Percentiles rank a stretch among this genome's conserved stretches.
Evolutionary conservation across 2,113 vertebrate species (phyloP).

Genomic region (Sialia sialis): DNA sequence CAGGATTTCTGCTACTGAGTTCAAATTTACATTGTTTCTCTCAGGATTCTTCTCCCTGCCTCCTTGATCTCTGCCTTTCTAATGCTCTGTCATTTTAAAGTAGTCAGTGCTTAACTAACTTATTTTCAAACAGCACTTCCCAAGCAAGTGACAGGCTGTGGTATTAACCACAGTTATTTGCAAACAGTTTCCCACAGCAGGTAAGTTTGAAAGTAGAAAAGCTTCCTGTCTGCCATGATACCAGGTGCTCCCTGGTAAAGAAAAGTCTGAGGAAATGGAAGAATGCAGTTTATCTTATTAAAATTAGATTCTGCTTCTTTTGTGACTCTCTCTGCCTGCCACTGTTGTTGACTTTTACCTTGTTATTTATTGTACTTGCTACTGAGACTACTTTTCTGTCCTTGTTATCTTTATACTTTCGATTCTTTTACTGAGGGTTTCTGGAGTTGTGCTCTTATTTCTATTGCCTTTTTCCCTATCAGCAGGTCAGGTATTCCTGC

Average conservation of each 20-base stretch:
- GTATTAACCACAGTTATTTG: neutral
- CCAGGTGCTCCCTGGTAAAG: neutral
- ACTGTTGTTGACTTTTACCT: neutral
- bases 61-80: neutral
- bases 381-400: neutral
- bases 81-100: neutral
- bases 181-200: neutral
- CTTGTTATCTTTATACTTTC: neutral
- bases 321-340: neutral
- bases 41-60: neutral
- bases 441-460: neutral
- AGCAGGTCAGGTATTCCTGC: neutral
- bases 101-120: neutral
- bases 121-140: neutral
- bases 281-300: neutral
- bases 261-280: slow-evolving; percentile 7
- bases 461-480: neutral
- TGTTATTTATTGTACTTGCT: neutral
- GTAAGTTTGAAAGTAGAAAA: neutral
- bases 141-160: neutral
- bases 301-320: neutral
- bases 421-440: neutral
- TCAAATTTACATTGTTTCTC: neutral
- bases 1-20: neutral
- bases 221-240: neutral